Percentiles rank a stretch among this genome's conserved stretches.
These are phyloP conservation scores for Nannospalax galili DNA, from an alignment of 2,113 vertebrate genomes.

Conservation along the genomic window DNA sequence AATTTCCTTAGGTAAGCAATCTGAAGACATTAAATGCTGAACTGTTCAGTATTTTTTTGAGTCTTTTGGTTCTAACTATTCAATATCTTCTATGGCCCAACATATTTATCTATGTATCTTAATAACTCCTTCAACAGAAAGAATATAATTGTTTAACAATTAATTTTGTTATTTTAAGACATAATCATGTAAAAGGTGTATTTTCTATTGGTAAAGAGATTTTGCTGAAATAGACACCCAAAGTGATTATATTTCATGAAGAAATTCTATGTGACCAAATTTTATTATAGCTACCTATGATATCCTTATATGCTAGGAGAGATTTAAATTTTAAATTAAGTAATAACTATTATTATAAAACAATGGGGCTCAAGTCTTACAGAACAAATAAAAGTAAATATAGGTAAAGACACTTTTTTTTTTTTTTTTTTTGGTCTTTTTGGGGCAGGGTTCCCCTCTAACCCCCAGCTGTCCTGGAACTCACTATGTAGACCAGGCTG, in stretches of 20 bases:
- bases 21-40: neutral
- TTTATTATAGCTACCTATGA: neutral
- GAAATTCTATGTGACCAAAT: neutral
- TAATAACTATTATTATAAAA: too few relatives aligned
- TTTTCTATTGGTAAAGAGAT: neutral
- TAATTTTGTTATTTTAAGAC: neutral
- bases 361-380: too few relatives aligned
- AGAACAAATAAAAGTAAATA: too few relatives aligned
- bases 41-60: neutral
- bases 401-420: too few relatives aligned
- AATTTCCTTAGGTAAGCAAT: neutral
- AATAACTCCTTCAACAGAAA: neutral
- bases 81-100: neutral
- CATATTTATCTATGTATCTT: neutral
- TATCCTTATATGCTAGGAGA: neutral
- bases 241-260: neutral
- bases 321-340: conserved; percentile 18
- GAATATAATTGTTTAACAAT: neutral
- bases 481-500: too few relatives aligned
- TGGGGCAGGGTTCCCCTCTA: too few relatives aligned
- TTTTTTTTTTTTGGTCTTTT: too few relatives aligned
- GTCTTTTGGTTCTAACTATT: neutral
- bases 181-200: neutral
- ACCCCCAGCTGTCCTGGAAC: too few relatives aligned
- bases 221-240: neutral